Base-by-base conservation (phyloP, 2,888 invertebrate species). In the Rhagonycha fulva region DNA sequence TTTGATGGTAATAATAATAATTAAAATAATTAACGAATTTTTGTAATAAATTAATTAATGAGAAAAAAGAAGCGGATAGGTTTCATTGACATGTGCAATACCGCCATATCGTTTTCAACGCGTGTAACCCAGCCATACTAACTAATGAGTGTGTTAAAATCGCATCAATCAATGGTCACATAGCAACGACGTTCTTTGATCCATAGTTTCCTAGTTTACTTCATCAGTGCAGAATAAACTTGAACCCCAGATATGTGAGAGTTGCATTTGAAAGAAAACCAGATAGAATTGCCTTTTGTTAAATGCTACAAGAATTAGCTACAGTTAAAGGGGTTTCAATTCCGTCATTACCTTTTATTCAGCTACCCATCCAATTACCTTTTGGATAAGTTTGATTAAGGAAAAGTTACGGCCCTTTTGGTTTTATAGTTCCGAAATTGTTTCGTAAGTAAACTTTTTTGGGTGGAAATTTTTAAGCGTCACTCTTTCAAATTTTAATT, bases 161-260 rank as follows among this genome's bases (percentile, higher is more conserved):
- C 86, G 84, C 86, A 86, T 86, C 86, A 86, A 86, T 86, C 86
- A 86, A 86, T 86, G 85, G 86, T 86, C 86, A 86, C 85, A 81
- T 86, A 84, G 85, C 85, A 86, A 86, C 85, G 82, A 82, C 81
- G 81, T 84, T 85, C 84, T 84, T 84, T 84, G 84, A 85, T 84
- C 82, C 82, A 79, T 79, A 79, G 80, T 81, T 80, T 78, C 81
- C 81, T 69, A 74, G 70, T 76, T 77, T 76, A 78, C 73, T 70
- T 71, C 71, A 32, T 68, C 77, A 32, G 68, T 63, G 72, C 70
- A 70, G 72, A 72, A 76, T 76, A 72, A 70, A 73, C 72, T 76
- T 72, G 70, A 72, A 70, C 72, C 66, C 72, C 68, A 68, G 71
- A 72, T 72, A 75, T 68, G 75, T 71, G 76, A 73, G 76, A 68